A percentile compares a stretch with the other conserved stretches of the same genome.
Evolutionary conservation across 2,888 invertebrate genomes (phyloP).

Genomic region (Venusia cambrica): DNA sequence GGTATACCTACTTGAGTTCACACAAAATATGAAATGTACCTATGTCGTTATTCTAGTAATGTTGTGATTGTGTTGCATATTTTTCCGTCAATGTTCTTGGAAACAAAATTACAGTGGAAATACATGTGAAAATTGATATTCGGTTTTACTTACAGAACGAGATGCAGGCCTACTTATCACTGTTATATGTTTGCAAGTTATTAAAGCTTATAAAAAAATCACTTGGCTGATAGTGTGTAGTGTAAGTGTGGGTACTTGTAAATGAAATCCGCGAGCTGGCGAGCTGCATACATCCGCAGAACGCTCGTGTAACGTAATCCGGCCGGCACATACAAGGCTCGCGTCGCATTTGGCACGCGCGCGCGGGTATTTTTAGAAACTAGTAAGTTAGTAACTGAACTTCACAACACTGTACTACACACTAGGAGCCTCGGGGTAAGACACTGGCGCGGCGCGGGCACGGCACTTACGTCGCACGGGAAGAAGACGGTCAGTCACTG

Average conservation of each 20-base stretch:
- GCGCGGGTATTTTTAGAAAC: slow-evolving; percentile 56
- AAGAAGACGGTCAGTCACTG: slow-evolving; percentile 77
- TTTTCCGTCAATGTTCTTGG: too few relatives aligned
- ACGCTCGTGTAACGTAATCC: slow-evolving; percentile 65
- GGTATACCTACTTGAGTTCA: too few relatives aligned
- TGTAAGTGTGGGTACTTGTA: slow-evolving; percentile 40
- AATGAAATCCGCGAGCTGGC: slow-evolving; percentile 7
- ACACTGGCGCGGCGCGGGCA: slow-evolving; percentile 55
- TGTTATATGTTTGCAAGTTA: too few relatives aligned
- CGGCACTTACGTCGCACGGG: slow-evolving; percentile 80
- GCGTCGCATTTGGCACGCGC: slow-evolving; percentile 52
- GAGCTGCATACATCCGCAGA: slow-evolving; percentile 13
- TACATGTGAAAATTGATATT: too few relatives aligned
- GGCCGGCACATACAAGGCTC: slow-evolving; percentile 65
- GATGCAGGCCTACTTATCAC: too few relatives aligned
- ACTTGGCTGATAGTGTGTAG: slow-evolving; percentile 42
- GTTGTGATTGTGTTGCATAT: too few relatives aligned
- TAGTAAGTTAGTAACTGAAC: slow-evolving; percentile 23
- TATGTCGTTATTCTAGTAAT: too few relatives aligned
- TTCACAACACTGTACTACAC: slow-evolving; percentile 45
- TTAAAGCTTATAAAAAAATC: slow-evolving; percentile 5
- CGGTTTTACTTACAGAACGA: too few relatives aligned
- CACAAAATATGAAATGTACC: too few relatives aligned
- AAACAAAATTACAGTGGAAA: too few relatives aligned
- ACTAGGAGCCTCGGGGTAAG: slow-evolving; percentile 50